Evolutionary conservation across 2,113 vertebrate genomes (phyloP).

Genomic region (Hipposideros armiger): DNA sequence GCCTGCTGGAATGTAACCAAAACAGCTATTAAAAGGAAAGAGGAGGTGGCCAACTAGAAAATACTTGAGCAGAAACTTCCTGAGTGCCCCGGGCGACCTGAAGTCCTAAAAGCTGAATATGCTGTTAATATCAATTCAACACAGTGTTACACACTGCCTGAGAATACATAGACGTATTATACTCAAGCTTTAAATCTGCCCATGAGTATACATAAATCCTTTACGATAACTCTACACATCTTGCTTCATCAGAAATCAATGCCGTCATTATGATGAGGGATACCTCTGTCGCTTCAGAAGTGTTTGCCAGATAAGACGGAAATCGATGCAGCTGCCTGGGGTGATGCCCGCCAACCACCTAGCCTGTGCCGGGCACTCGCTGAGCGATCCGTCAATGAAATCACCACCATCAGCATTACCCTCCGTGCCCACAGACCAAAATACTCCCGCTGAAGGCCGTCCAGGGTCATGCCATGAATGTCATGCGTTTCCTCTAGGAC

Average conservation of each 20-base stretch:
- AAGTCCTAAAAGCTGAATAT: conserved; percentile 29
- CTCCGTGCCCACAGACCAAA: rapidly evolving
- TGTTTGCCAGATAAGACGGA: rapidly evolving
- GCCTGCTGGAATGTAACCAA: neutral
- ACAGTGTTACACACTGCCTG: neutral
- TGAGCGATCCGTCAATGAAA: rapidly evolving
- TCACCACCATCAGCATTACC: rapidly evolving
- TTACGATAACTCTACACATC: neutral
- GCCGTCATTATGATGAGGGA: neutral
- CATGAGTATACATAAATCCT: no score
- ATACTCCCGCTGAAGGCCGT: neutral
- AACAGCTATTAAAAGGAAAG: neutral
- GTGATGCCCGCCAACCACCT: rapidly evolving
- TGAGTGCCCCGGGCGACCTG: neutral
- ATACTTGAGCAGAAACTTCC: neutral
- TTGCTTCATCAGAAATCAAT: neutral
- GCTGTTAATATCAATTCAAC: neutral
- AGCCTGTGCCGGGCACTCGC: rapidly evolving
- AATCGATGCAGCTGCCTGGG: rapidly evolving
- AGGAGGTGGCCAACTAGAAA: neutral
- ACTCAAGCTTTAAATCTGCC: neutral
- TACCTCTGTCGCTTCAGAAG: neutral
- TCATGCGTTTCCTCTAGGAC: neutral
- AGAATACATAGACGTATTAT: neutral
- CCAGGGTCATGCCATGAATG: neutral